Conservation (phyloP, 2,888 invertebrate species). For the Lithosia quadra region DNA sequence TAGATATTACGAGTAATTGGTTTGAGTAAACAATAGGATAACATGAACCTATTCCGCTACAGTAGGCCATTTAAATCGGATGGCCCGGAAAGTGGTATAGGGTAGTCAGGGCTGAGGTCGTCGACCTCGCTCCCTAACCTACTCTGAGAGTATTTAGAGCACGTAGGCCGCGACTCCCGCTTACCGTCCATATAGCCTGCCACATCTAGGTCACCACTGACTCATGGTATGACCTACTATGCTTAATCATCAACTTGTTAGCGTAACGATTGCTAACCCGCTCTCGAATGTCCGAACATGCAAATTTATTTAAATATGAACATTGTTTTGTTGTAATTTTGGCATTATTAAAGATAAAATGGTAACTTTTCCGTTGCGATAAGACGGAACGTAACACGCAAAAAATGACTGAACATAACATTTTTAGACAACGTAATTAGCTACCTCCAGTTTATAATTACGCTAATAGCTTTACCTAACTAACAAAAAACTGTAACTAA, state of each 20-base stretch:
- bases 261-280: constrained; percentile 49
- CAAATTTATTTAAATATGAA: constrained; percentile 42
- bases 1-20: constrained; percentile 24
- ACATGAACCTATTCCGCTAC: constrained; percentile 35
- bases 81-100: constrained; percentile 72
- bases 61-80: constrained; percentile 55
- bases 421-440: not conserved
- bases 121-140: constrained; percentile 83
- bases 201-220: constrained; percentile 82
- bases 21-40: constrained; percentile 36
- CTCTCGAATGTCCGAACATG: constrained; percentile 47
- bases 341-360: constrained; percentile 13
- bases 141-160: constrained; percentile 82
- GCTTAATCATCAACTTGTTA: constrained; percentile 74
- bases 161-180: constrained; percentile 73
- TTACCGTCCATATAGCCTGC: constrained; percentile 76
- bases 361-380: not conserved
- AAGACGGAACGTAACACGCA: not conserved
- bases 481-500: not conserved
- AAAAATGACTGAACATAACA: not conserved
- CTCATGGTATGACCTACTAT: constrained; percentile 73
- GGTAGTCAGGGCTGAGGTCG: constrained; percentile 71
- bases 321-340: constrained; percentile 15
- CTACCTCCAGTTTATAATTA: not conserved
- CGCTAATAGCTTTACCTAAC: not conserved